These are phyloP conservation scores for Mus spretus DNA, from an alignment of 2,797 vertebrate genomes.

Conservation along the genomic window DNA sequence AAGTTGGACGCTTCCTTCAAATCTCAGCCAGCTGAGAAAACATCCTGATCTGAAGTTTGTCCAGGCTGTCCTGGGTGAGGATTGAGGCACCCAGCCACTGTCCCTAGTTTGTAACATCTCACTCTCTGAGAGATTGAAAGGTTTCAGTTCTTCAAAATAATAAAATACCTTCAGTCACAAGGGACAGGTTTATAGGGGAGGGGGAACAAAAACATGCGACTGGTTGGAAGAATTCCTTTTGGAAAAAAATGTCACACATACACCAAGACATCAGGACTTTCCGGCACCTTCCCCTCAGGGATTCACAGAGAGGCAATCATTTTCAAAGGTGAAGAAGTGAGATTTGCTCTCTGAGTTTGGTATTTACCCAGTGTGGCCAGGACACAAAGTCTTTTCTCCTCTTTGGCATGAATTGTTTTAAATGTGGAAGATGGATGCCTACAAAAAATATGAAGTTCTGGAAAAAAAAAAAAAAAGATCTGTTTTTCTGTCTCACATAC, in stretches of 20 bases:
- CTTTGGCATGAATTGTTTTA: background rate
- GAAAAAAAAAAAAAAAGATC: background rate
- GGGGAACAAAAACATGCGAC: slow-evolving; percentile 36
- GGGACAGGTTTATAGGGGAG: background rate
- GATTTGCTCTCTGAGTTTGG: background rate
- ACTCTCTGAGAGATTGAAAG: slow-evolving; percentile 55
- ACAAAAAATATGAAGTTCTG: background rate
- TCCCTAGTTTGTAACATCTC: background rate
- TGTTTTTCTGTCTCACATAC: background rate
- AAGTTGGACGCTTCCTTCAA: background rate
- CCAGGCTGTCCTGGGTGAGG: slow-evolving; percentile 59
- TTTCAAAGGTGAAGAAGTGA: slow-evolving; percentile 9
- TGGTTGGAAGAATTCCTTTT: slow-evolving; percentile 67
- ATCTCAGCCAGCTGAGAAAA: slow-evolving; percentile 80
- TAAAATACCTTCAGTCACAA: slow-evolving; percentile 48
- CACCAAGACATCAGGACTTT: slow-evolving; percentile 8
- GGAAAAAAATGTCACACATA: background rate
- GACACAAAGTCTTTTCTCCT: background rate
- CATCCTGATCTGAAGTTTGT: slow-evolving; percentile 54
- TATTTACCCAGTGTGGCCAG: background rate
- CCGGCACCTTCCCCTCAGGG: background rate
- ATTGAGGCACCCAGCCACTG: slow-evolving; percentile 11
- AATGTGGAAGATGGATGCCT: background rate
- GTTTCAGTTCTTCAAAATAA: slow-evolving; percentile 67
- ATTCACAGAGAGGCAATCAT: slow-evolving; percentile 38